These are phyloP conservation scores for Esox masquinongy DNA, from an alignment of 2,797 vertebrate species.

Conservation along the genomic window DNA sequence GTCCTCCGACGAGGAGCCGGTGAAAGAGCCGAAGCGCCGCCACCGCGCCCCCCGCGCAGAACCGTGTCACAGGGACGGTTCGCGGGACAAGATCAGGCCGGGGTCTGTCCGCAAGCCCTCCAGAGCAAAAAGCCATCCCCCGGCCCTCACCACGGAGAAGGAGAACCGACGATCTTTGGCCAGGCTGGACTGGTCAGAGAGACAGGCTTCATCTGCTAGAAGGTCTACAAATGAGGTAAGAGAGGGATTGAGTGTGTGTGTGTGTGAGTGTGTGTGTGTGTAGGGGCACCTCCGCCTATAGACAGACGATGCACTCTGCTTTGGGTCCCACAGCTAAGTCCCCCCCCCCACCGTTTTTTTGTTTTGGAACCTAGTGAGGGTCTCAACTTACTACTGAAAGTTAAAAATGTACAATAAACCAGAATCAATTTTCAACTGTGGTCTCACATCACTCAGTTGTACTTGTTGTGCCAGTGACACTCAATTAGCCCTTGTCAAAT, in stretches of 20 bases:
- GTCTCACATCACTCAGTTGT: too few species aligned
- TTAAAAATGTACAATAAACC: too few species aligned
- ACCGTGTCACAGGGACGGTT: conserved; percentile 49
- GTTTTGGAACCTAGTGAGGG: too few species aligned
- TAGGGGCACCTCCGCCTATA: neutral
- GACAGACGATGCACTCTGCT: too few species aligned
- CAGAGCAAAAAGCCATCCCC: conserved; percentile 76
- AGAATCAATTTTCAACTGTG: too few species aligned
- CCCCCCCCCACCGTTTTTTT: too few species aligned
- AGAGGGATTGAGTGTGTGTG: conserved; percentile 49
- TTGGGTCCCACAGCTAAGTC: too few species aligned
- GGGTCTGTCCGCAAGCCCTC: conserved; percentile 60
- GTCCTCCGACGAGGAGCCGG: conserved; percentile 54
- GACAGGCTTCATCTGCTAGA: conserved; percentile 71
- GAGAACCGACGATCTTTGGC: conserved; percentile 77
- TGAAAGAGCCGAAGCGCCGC: conserved; percentile 11
- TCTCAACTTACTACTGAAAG: too few species aligned
- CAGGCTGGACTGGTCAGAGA: conserved; percentile 82
- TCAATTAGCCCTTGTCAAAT: too few species aligned
- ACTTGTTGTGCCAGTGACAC: too few species aligned
- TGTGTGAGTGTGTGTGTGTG: neutral
- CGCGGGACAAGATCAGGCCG: conserved; percentile 65
- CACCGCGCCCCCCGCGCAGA: conserved; percentile 51
- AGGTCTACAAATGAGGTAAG: conserved; percentile 79
- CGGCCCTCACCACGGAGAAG: conserved; percentile 63